Evolutionary conservation across 1,140 invertebrate genomes (phyloP).

Genomic region (Tetranychus cinnabarinus): DNA sequence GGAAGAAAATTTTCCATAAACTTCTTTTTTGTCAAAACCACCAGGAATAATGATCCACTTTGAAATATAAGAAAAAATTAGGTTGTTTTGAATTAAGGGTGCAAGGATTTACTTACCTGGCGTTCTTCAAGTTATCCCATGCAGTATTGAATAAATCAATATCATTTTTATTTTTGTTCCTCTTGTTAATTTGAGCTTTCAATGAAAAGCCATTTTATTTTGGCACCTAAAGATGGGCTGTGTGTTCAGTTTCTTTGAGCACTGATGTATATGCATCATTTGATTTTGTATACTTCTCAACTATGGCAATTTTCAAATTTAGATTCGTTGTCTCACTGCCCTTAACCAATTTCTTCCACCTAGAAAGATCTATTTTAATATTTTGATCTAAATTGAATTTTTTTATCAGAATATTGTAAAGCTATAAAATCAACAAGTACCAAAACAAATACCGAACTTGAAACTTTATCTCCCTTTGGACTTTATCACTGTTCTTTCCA

Average conservation of each 20-base stretch:
- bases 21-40: conserved; percentile 82
- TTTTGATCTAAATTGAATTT: conserved; percentile 44
- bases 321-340: conserved; percentile 50
- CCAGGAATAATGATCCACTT: conserved; percentile 85
- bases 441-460: too few species aligned
- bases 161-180: conserved; percentile 37
- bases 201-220: conserved; percentile 58
- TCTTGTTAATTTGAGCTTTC: conserved; percentile 71
- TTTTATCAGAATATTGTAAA: conserved; percentile 55
- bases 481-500: too few species aligned
- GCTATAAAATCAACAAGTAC: too few species aligned
- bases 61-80: conserved; percentile 16
- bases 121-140: conserved; percentile 69
- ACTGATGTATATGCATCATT: conserved; percentile 92
- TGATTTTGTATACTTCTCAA: conserved; percentile 95
- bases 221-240: conserved; percentile 56
- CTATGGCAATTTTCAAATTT: conserved; percentile 70
- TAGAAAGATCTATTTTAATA: conserved; percentile 14
- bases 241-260: conserved; percentile 78
- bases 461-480: too few species aligned
- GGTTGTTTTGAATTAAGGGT: background rate
- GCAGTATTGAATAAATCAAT: conserved; percentile 73
- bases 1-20: conserved; percentile 86
- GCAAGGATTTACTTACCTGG: conserved; percentile 35
- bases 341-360: conserved; percentile 76